A percentile compares a stretch with the other conserved stretches of the same genome.
Conservation (phyloP, 2,113 vertebrate species). For the Cyanoderma ruficeps region DNA sequence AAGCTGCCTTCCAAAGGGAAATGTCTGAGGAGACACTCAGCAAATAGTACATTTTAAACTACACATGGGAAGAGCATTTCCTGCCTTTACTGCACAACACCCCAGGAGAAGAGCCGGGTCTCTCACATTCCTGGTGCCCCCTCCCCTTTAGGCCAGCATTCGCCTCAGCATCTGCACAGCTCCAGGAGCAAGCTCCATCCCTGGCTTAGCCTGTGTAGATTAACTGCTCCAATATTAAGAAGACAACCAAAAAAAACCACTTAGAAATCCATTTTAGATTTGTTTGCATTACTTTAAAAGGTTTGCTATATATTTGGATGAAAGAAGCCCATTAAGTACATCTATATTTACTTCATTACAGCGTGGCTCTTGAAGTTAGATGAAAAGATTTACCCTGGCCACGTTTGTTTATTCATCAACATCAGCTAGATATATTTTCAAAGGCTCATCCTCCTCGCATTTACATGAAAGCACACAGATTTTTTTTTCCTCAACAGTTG, state of each 20-base stretch:
- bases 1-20: background rate
- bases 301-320: slow-evolving; percentile 22
- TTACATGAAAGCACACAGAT: slow-evolving; percentile 44
- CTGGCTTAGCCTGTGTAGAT: background rate
- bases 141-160: background rate
- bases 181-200: background rate
- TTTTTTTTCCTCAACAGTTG: background rate
- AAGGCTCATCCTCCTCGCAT: slow-evolving; percentile 22
- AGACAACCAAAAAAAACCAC: background rate
- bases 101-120: accelerated
- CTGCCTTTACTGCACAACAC: background rate
- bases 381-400: slow-evolving; percentile 62
- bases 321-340: slow-evolving; percentile 55
- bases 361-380: slow-evolving; percentile 55
- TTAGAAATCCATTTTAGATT: slow-evolving; percentile 17
- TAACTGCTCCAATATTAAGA: background rate
- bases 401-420: slow-evolving; percentile 58
- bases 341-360: slow-evolving; percentile 54
- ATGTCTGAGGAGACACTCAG: background rate
- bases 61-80: background rate
- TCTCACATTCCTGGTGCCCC: background rate
- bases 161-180: background rate
- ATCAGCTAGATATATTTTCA: slow-evolving; percentile 50
- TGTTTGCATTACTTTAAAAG: slow-evolving; percentile 11
- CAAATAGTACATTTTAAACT: background rate